Conservation (phyloP, 2,797 vertebrate genomes). For the Bufotes viridis region DNA sequence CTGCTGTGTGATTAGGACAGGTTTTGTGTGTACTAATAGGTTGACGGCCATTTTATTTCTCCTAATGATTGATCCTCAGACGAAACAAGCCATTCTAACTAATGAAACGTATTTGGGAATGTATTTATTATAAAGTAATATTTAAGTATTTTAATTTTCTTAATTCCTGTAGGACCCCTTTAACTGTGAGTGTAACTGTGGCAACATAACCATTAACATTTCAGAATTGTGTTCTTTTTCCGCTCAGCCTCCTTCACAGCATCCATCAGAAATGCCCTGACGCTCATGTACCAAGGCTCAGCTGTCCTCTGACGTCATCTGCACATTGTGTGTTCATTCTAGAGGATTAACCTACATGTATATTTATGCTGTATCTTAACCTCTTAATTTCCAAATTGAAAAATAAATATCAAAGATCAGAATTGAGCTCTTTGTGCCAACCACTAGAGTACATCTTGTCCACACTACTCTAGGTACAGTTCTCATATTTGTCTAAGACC, state of each 20-base stretch:
- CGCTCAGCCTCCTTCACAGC: not conserved
- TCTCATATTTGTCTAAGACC: slow-evolving; percentile 2
- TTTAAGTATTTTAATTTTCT: no score
- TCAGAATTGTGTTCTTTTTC: not conserved
- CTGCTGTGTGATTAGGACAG: no score
- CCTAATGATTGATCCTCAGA: no score
- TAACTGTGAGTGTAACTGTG: no score
- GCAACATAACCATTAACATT: not conserved
- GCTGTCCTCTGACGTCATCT: slow-evolving; percentile 67
- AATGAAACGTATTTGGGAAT: no score
- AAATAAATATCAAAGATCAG: slow-evolving; percentile 66
- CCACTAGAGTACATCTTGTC: not conserved
- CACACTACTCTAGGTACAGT: not conserved
- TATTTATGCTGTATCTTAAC: slow-evolving; percentile 68
- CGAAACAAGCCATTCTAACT: no score
- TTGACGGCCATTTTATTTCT: no score
- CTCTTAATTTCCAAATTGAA: slow-evolving; percentile 72
- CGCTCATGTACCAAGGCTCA: slow-evolving; percentile 47
- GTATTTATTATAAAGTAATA: no score
- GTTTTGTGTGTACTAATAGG: no score
- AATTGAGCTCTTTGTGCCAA: slow-evolving; percentile 37
- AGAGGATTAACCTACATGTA: slow-evolving; percentile 73
- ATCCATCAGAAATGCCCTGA: not conserved
- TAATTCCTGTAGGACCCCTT: no score
- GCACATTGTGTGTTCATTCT: slow-evolving; percentile 63